phyloP scores from a whole-genome alignment of 2,888 invertebrate species.

The Mesochorus sp. region DNA sequence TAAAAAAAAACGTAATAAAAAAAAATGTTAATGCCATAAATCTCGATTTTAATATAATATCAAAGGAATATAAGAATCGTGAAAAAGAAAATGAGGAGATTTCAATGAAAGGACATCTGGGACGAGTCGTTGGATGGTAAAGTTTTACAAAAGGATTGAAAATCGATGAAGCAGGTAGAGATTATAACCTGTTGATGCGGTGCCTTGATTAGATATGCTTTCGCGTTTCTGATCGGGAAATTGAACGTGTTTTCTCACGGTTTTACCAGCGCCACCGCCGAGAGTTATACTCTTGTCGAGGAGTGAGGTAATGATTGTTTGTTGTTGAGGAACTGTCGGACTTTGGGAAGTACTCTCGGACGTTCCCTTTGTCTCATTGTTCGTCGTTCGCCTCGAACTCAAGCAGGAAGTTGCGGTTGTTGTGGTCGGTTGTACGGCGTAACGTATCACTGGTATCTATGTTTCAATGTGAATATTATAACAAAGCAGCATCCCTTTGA shows the following conservation, averaged over 20 bases:
- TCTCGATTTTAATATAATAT: too few relatives aligned
- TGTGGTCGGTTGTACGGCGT: conserved; percentile 83
- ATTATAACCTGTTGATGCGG: conserved; percentile 64
- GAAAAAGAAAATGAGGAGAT: too few relatives aligned
- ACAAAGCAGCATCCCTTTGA: not conserved
- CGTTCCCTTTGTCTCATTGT: conserved; percentile 82
- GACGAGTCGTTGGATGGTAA: too few relatives aligned
- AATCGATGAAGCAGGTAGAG: not conserved
- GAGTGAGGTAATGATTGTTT: conserved; percentile 61
- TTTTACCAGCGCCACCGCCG: conserved; percentile 79
- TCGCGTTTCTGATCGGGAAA: conserved; percentile 84
- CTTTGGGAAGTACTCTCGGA: conserved; percentile 83
- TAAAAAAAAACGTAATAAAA: too few relatives aligned
- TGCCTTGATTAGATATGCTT: conserved; percentile 28
- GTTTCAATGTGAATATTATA: too few relatives aligned
- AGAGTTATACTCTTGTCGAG: conserved; percentile 75
- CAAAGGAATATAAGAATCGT: too few relatives aligned
- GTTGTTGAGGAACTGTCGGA: conserved; percentile 82
- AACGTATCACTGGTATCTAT: conserved; percentile 83
- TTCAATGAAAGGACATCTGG: too few relatives aligned
- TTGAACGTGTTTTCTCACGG: conserved; percentile 87
- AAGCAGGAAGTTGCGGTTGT: conserved; percentile 84
- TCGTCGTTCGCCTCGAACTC: conserved; percentile 80
- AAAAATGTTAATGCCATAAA: too few relatives aligned
- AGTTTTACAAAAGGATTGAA: too few relatives aligned